Conservation (phyloP, 1,140 invertebrate genomes). For the Goniozus legneri region DNA sequence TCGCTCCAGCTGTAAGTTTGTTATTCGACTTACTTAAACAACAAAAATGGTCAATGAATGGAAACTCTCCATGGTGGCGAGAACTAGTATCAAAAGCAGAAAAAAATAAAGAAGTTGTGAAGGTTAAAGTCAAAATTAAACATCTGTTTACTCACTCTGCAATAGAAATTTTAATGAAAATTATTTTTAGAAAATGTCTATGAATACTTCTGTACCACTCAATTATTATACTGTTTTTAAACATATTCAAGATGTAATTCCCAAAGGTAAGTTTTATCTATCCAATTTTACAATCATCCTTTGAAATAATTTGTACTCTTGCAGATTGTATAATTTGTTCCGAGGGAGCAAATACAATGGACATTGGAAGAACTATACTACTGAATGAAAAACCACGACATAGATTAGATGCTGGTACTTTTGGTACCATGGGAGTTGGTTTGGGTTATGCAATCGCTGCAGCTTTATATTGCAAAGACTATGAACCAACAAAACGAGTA, state of each 20-base stretch:
- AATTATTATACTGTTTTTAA: conserved; percentile 94
- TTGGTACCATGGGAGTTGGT: conserved; percentile 97
- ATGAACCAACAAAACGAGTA: conserved; percentile 76
- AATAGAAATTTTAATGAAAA: conserved; percentile 8
- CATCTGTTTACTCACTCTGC: background rate
- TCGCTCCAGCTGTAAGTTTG: conserved; percentile 65
- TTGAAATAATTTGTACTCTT: conserved; percentile 28
- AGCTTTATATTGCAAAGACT: conserved; percentile 81
- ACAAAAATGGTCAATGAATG: conserved; percentile 43
- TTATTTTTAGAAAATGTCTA: conserved; percentile 56
- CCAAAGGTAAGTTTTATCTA: conserved; percentile 51
- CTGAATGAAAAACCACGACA: conserved; percentile 79
- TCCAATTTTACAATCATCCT: background rate
- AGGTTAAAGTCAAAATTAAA: conserved; percentile 38
- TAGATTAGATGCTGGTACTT: conserved; percentile 86
- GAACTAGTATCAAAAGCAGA: conserved; percentile 55
- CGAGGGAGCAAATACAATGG: conserved; percentile 98
- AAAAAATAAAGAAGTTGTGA: conserved; percentile 56
- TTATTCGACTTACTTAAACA: conserved; percentile 48
- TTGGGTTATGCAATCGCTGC: conserved; percentile 91
- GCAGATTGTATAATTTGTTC: conserved; percentile 89
- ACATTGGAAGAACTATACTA: conserved; percentile 88
- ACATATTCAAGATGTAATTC: conserved; percentile 70
- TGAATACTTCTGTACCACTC: conserved; percentile 69
- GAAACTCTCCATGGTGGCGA: conserved; percentile 60